A percentile compares a stretch with the other conserved stretches of the same genome.
Conservation (phyloP, 2,113 vertebrate genomes). For the Zapus hudsonius region DNA sequence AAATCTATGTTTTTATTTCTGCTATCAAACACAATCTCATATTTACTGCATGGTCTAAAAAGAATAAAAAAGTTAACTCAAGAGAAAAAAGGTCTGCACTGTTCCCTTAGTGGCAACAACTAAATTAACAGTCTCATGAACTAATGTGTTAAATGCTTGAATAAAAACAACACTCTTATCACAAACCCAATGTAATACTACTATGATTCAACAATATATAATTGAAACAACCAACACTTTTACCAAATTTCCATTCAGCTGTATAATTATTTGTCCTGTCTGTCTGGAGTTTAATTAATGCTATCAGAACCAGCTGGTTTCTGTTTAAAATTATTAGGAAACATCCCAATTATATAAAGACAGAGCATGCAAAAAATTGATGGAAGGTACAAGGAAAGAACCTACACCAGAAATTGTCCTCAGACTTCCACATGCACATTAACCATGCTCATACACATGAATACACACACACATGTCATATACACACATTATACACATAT, state of each 20-base stretch:
- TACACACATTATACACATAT: too few relatives aligned
- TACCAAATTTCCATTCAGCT: background rate
- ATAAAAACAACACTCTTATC: background rate
- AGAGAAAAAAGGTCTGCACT: background rate
- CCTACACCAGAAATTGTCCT: too few relatives aligned
- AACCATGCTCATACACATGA: too few relatives aligned
- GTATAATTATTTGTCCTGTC: background rate
- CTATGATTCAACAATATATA: constrained; percentile 7
- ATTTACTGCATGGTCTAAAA: background rate
- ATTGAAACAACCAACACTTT: background rate
- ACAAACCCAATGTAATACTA: constrained; percentile 19
- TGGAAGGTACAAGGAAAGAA: too few relatives aligned
- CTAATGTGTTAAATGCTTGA: background rate
- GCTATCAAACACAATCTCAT: background rate
- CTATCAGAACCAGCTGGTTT: background rate
- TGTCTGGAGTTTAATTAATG: background rate
- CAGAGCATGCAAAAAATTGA: background rate
- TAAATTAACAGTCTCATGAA: background rate
- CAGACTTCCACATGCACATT: too few relatives aligned
- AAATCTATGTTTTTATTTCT: background rate
- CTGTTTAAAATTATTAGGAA: constrained; percentile 27
- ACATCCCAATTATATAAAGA: background rate
- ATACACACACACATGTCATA: too few relatives aligned
- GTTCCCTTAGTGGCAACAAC: background rate
- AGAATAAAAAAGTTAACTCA: background rate